These are phyloP conservation scores for Zaprionus obscuricornis DNA, from an alignment of 2,888 invertebrate genomes.

Conservation along the genomic window DNA sequence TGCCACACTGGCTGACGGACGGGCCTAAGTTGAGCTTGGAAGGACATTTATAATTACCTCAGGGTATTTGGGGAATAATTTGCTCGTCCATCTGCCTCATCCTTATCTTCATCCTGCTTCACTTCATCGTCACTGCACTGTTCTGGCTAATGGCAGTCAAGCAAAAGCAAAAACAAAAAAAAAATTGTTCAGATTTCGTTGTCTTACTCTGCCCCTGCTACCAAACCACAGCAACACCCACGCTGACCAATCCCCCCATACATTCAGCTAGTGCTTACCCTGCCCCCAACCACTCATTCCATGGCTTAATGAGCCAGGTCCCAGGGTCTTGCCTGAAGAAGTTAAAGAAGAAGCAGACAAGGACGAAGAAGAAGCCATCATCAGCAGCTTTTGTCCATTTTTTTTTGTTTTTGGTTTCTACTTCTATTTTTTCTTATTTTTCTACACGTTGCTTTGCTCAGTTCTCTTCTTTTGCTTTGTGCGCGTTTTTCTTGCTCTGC, in stretches of 20 bases:
- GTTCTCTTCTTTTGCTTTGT: slow-evolving; percentile 57
- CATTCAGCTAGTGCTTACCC: no score
- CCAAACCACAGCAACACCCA: slow-evolving; percentile 44
- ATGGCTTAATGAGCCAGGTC: slow-evolving; percentile 73
- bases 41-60: slow-evolving; percentile 82
- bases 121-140: slow-evolving; percentile 1
- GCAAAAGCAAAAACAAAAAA: slow-evolving; percentile 15
- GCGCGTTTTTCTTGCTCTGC: slow-evolving; percentile 67
- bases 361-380: slow-evolving; percentile 67
- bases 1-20: slow-evolving; percentile 4
- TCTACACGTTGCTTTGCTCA: slow-evolving; percentile 22
- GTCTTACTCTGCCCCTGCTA: slow-evolving; percentile 11
- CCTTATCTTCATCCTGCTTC: not conserved
- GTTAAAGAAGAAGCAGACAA: slow-evolving; percentile 16
- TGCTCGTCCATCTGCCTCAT: slow-evolving; percentile 56
- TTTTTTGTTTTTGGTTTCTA: slow-evolving; percentile 23
- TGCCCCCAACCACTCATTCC: slow-evolving; percentile 12
- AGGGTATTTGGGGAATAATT: slow-evolving; percentile 79
- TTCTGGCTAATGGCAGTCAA: slow-evolving; percentile 51
- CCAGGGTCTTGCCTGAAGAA: slow-evolving; percentile 10
- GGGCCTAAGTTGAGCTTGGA: slow-evolving; percentile 62
- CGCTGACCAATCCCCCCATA: slow-evolving; percentile 33
- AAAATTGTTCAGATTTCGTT: slow-evolving; percentile 52
- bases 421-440: slow-evolving; percentile 1
- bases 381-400: slow-evolving; percentile 76